Evolutionary conservation across 1,140 invertebrate genomes (phyloP).

Genomic region (Neodiprion virginianus): DNA sequence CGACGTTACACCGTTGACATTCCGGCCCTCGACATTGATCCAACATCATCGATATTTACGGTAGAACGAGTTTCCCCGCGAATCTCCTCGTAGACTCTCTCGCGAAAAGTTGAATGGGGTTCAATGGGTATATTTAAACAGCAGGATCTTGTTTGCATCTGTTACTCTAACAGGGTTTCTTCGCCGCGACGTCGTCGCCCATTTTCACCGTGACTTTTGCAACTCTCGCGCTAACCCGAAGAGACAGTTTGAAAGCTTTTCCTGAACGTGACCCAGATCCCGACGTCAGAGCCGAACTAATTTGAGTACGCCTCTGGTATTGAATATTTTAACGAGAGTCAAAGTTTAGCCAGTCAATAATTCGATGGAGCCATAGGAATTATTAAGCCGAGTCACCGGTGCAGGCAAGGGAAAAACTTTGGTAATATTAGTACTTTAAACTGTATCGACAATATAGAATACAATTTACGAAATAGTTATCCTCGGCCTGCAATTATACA

Average conservation of each 20-base stretch:
- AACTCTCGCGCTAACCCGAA: neutral
- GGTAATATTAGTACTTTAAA: no score
- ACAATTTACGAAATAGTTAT: no score
- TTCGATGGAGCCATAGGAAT: neutral
- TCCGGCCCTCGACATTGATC: neutral
- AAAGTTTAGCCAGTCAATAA: neutral
- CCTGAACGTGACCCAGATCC: slow-evolving; percentile 1
- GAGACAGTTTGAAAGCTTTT: neutral
- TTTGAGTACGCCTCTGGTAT: neutral
- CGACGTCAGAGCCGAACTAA: neutral
- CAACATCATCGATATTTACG: neutral
- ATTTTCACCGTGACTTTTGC: neutral
- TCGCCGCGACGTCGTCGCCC: neutral
- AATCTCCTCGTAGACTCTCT: neutral
- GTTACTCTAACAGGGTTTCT: neutral
- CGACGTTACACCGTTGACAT: neutral
- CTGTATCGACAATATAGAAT: no score
- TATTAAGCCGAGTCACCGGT: no score
- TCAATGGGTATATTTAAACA: neutral
- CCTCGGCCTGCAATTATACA: no score
- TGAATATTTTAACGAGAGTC: slow-evolving; percentile 4
- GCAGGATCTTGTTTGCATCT: neutral
- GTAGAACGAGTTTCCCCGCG: neutral
- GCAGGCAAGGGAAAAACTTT: no score
- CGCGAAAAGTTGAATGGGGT: neutral